phyloP scores from a whole-genome alignment of 2,113 vertebrate genomes.

The Sclerurus mexicanus region DNA sequence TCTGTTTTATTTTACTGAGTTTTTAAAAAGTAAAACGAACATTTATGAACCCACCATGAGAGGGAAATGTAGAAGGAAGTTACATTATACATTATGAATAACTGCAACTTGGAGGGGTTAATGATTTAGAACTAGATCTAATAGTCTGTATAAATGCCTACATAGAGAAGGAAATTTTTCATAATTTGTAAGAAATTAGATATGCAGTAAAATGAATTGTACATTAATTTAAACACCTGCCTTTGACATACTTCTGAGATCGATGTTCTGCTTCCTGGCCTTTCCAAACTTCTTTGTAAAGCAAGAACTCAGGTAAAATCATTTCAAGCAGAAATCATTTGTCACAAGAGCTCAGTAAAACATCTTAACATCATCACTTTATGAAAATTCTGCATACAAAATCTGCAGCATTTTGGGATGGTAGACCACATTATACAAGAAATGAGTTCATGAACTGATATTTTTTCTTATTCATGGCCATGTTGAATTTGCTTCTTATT shows the following conservation, averaged over 20 bases:
- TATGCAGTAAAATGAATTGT: slow-evolving; percentile 45
- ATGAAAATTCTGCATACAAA: background rate
- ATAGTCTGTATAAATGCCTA: slow-evolving; percentile 55
- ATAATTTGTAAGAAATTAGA: slow-evolving; percentile 54
- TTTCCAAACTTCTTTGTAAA: background rate
- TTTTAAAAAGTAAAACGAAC: slow-evolving; percentile 19
- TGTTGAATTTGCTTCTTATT: background rate
- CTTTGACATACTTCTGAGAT: slow-evolving; percentile 37
- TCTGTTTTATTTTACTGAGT: slow-evolving; percentile 4
- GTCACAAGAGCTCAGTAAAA: background rate
- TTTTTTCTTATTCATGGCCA: background rate
- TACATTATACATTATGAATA: slow-evolving; percentile 31
- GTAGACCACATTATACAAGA: background rate
- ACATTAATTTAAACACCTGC: slow-evolving; percentile 53
- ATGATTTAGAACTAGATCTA: slow-evolving; percentile 56
- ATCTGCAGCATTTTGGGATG: background rate
- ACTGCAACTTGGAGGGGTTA: slow-evolving; percentile 19
- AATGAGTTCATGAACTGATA: background rate
- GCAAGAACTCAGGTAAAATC: background rate
- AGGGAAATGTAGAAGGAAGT: background rate
- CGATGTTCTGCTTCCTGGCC: background rate
- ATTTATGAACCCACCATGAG: background rate
- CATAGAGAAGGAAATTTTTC: slow-evolving; percentile 35
- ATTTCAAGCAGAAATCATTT: background rate
- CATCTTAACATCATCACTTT: background rate